phyloP scores from a whole-genome alignment of 2,888 invertebrate genomes.

The Mesorhabditis belari region DNA sequence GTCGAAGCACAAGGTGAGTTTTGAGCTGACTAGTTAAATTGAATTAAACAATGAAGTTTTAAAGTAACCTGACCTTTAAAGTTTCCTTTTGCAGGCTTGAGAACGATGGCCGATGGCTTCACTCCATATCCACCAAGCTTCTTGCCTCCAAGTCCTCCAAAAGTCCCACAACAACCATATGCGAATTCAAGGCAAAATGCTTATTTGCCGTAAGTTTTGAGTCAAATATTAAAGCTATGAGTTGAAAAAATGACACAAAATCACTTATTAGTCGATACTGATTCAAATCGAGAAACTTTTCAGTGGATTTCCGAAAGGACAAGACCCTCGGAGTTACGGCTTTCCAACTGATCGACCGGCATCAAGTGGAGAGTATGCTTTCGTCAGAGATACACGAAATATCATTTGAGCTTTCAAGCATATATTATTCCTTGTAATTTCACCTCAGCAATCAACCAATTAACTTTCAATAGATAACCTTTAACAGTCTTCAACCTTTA shows the following conservation, averaged over 20 bases:
- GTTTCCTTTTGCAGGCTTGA: neutral
- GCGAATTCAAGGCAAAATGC: conserved; percentile 4
- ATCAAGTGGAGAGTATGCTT: neutral
- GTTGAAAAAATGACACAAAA: no score
- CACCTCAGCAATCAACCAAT: neutral
- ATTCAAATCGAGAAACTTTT: neutral
- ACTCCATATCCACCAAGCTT: conserved; percentile 29
- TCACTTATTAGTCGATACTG: no score
- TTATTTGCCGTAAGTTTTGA: neutral
- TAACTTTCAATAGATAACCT: no score
- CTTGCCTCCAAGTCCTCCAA: conserved; percentile 33
- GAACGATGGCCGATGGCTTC: neutral
- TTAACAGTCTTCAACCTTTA: no score
- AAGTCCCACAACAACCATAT: conserved; percentile 22
- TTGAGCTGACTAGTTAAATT: no score
- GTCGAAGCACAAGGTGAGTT: conserved; percentile 4
- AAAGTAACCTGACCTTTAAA: no score
- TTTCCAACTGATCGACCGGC: neutral
- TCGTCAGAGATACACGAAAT: neutral
- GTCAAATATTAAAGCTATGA: no score
- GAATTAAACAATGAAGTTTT: no score
- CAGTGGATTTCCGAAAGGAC: neutral
- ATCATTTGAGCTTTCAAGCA: neutral
- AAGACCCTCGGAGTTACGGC: neutral
- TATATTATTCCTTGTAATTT: neutral